Percentiles rank a stretch among this genome's conserved stretches.
phyloP scores from a whole-genome alignment of 92 coral and sea anemone species.

The Phenganax marumi region DNA sequence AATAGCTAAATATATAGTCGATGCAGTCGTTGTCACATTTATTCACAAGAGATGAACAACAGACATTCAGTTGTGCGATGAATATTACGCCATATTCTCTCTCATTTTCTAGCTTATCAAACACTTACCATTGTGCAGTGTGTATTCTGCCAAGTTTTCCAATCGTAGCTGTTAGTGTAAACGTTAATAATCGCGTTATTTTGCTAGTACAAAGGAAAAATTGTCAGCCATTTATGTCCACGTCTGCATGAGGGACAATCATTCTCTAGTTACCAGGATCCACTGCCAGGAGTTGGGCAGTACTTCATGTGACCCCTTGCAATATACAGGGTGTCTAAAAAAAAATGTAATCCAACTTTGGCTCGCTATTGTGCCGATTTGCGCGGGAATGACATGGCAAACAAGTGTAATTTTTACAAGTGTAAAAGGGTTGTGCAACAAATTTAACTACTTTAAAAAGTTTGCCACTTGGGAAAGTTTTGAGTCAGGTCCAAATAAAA shows the following conservation, averaged over 20 bases:
- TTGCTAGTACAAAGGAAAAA: slow-evolving; percentile 20
- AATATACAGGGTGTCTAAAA: no score
- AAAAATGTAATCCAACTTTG: no score
- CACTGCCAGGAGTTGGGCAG: no score
- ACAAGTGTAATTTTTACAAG: no score
- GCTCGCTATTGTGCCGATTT: no score
- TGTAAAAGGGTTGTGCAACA: no score
- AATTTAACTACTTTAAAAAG: no score
- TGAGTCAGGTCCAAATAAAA: no score
- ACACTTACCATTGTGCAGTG: slow-evolving; percentile 29
- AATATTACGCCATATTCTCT: not conserved
- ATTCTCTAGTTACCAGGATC: no score
- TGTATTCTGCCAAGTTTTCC: slow-evolving; percentile 2
- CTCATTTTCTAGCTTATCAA: not conserved
- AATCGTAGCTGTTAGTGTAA: not conserved
- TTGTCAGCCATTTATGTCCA: slow-evolving; percentile 45
- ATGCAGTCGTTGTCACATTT: not conserved
- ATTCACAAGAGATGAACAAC: not conserved
- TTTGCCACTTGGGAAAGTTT: no score
- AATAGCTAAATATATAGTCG: not conserved
- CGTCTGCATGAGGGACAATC: slow-evolving; percentile 54
- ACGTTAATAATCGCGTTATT: slow-evolving; percentile 15
- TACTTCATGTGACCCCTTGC: no score
- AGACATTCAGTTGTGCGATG: not conserved
- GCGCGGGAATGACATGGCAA: no score